These are phyloP conservation scores for Labeo rohita DNA, from an alignment of 2,113 vertebrate genomes.

Conservation along the genomic window DNA sequence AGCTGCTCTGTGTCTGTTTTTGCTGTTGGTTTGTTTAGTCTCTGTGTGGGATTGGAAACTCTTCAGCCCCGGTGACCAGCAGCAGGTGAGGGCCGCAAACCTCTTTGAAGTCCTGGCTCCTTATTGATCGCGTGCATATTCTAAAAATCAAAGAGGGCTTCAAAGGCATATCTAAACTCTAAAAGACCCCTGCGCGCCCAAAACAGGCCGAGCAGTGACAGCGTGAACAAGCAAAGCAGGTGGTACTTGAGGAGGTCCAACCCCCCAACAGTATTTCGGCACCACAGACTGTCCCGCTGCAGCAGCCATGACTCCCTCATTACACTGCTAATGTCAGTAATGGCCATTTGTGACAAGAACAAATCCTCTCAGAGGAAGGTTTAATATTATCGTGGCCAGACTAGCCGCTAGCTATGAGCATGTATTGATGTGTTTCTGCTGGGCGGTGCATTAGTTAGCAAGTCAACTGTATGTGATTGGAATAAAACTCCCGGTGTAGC, in stretches of 20 bases:
- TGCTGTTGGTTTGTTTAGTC: slow-evolving; percentile 68
- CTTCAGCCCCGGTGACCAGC: slow-evolving; percentile 85
- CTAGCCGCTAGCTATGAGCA: slow-evolving; percentile 32
- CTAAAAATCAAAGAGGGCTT: slow-evolving; percentile 80
- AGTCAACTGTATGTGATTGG: slow-evolving; percentile 26
- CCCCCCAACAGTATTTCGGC: slow-evolving; percentile 61
- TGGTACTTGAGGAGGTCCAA: slow-evolving; percentile 68
- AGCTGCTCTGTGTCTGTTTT: slow-evolving; percentile 56
- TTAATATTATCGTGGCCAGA: slow-evolving; percentile 34
- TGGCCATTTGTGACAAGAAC: slow-evolving; percentile 37
- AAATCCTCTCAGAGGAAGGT: neutral
- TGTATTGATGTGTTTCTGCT: slow-evolving; percentile 35
- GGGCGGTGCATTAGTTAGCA: slow-evolving; percentile 24
- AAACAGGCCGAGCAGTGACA: slow-evolving; percentile 75
- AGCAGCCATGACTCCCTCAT: slow-evolving; percentile 16
- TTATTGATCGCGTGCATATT: slow-evolving; percentile 84
- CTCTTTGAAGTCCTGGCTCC: slow-evolving; percentile 82
- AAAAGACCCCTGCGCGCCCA: slow-evolving; percentile 71
- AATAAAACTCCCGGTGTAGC: neutral
- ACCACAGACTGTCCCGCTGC: slow-evolving; percentile 23
- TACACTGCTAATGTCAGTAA: slow-evolving; percentile 18
- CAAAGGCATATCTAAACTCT: slow-evolving; percentile 81
- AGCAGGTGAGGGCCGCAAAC: slow-evolving; percentile 79
- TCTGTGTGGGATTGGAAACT: slow-evolving; percentile 78
- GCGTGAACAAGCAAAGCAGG: slow-evolving; percentile 80